These are phyloP conservation scores for Rhopalosiphum maidis DNA, from an alignment of 1,140 invertebrate genomes.

Conservation along the genomic window DNA sequence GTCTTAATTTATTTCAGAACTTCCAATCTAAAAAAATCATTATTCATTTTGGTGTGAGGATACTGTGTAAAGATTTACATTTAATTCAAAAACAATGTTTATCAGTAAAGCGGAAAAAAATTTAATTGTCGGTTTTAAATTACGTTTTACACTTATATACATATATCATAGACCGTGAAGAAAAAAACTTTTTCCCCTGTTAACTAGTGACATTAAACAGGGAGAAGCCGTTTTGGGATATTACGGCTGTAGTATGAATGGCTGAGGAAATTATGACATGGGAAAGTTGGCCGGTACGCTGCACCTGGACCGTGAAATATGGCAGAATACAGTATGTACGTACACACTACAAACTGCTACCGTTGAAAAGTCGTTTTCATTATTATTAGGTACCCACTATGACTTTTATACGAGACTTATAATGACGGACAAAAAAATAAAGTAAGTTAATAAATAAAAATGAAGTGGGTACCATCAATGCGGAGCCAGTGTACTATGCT, in stretches of 20 bases:
- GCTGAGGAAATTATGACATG: slow-evolving; percentile 44
- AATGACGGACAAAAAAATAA: background rate
- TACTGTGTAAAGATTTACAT: background rate
- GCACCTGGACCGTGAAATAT: slow-evolving; percentile 55
- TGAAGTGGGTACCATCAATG: background rate
- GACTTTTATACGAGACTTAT: background rate
- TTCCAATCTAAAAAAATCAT: too few relatives aligned
- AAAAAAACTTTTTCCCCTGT: background rate
- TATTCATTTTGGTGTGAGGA: background rate
- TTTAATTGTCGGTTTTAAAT: background rate
- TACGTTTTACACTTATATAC: background rate
- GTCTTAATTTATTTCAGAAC: too few relatives aligned
- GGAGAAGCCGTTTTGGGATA: slow-evolving; percentile 15
- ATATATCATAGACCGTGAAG: background rate
- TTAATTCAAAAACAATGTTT: background rate
- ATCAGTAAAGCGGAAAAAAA: background rate
- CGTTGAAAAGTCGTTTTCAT: slow-evolving; percentile 49
- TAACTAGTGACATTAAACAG: slow-evolving; percentile 30
- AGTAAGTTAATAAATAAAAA: background rate
- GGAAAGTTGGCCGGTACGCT: slow-evolving; percentile 28
- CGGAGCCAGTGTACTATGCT: background rate
- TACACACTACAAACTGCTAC: slow-evolving; percentile 7
- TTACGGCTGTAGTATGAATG: slow-evolving; percentile 29
- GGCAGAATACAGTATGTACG: background rate
- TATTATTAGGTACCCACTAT: background rate